A percentile compares a stretch with the other conserved stretches of the same genome.
These are phyloP conservation scores for Tetramorium parvispinum DNA, from an alignment of 1,140 invertebrate genomes.

Conservation along the genomic window DNA sequence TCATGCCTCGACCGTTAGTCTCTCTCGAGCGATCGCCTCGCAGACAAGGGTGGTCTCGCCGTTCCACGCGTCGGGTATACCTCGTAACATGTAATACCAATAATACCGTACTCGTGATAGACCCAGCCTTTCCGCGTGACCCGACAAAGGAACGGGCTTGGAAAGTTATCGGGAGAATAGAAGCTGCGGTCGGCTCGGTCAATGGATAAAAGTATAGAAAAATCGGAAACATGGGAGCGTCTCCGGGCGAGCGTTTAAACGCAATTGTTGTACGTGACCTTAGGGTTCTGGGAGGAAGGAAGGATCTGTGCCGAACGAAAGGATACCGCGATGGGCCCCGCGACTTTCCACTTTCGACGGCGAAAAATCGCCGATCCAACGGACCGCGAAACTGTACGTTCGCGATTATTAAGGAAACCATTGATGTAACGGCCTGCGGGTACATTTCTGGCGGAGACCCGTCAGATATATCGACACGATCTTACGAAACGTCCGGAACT, in stretches of 20 bases:
- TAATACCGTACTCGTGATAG: constrained; percentile 1
- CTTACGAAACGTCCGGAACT: constrained; percentile 43
- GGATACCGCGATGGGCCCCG: neutral
- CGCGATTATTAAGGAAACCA: constrained; percentile 38
- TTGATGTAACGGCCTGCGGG: neutral
- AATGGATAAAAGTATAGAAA: constrained; percentile 27
- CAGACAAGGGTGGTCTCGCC: neutral
- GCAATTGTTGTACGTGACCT: constrained; percentile 10
- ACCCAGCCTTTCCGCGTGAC: neutral
- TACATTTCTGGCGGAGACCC: neutral
- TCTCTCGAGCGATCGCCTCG: neutral
- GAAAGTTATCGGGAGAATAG: constrained; percentile 12
- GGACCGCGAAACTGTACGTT: constrained; percentile 23
- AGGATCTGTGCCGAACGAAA: neutral
- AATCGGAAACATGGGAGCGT: constrained; percentile 14
- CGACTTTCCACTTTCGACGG: constrained; percentile 39
- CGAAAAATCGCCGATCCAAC: constrained; percentile 24
- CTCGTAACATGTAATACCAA: neutral
- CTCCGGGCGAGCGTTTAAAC: neutral
- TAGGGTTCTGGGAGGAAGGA: neutral
- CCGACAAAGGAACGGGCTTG: neutral
- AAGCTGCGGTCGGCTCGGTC: neutral
- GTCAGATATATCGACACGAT: neutral
- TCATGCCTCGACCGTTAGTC: neutral
- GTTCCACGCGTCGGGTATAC: neutral